Base-by-base conservation (phyloP, 1,140 invertebrate genomes). In the Globodera rostochiensis region DNA sequence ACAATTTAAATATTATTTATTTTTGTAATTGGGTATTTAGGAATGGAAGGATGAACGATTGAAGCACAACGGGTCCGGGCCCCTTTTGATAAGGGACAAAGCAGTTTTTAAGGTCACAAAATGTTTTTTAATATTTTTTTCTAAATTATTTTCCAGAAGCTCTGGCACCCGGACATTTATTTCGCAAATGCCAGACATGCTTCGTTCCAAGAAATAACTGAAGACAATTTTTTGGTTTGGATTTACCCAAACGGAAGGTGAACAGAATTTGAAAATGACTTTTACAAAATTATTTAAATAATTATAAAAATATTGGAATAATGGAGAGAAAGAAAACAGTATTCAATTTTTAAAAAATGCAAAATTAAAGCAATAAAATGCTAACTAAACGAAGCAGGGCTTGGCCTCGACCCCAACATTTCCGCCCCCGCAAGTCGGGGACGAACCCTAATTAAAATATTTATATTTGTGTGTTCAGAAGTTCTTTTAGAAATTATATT, bases 211-310 rank as follows among this genome's bases (percentile, higher is more conserved):
- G 80, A 84, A 50, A 84, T 89, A 60, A 89, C 88, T 6, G 88
- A 90, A 73, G 82, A 84, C 77, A 89, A 89, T 76, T 89, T 89
- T 80, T 76, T 87, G 36, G 85, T 89, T 69, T 90, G 88, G 88
- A 80, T 89, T 11, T 90, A 89, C 82, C 88, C 88, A 1, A 82
- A 88, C 76, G 87, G 87, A 45, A 64, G 83, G 76, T 78, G 36
- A 36, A 60, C 0, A n/a, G 9, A 19, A 15, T 9, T 11, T 60
- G 11, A 11, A 60, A 53, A 53, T 53, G 50, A 8, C 4, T 53
- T 53, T 53, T 13, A 53, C 8, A 53, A 53, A 9, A 53, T 11
- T 50, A 6, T 50, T 50, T 50, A 50, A 11, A 50, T 25, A 25
- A 25, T 25, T 25, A 25, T 25, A 25, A 25, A 25, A 50, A 50